These are phyloP conservation scores for Ormia ochracea DNA, from an alignment of 2,888 invertebrate species.

Conservation along the genomic window DNA sequence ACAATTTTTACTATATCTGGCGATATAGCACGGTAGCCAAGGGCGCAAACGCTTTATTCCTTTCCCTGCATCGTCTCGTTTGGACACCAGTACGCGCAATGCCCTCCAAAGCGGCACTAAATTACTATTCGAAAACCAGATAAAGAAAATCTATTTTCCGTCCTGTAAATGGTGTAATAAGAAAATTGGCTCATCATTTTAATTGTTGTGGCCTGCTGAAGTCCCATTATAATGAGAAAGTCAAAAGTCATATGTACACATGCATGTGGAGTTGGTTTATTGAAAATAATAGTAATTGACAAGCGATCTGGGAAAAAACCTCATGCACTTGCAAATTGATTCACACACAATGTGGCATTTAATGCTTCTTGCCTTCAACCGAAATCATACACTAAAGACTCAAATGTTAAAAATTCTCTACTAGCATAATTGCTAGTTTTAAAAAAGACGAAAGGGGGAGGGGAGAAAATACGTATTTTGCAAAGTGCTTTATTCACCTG, in stretches of 20 bases:
- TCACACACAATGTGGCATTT: conserved; percentile 11
- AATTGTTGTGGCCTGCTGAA: background rate
- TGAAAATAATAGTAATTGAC: conserved; percentile 60
- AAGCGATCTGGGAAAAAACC: conserved; percentile 8
- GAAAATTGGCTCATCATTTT: background rate
- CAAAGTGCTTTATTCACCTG: background rate
- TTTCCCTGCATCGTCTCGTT: no score
- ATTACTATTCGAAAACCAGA: no score
- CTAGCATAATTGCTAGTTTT: conserved; percentile 17
- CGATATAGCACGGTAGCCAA: no score
- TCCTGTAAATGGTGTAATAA: conserved; percentile 1
- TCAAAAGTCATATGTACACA: conserved; percentile 58
- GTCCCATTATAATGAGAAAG: conserved; percentile 22
- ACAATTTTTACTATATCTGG: no score
- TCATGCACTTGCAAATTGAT: conserved; percentile 1
- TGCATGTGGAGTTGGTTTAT: conserved; percentile 58
- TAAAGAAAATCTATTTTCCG: background rate
- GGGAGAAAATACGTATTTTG: background rate
- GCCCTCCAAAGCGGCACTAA: no score
- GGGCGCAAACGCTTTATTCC: no score
- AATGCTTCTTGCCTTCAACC: conserved; percentile 1
- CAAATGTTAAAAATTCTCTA: conserved; percentile 29
- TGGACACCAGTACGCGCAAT: no score
- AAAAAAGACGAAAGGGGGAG: background rate
- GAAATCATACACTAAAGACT: conserved; percentile 14